Percentiles rank a stretch among this genome's conserved stretches.
phyloP scores from a whole-genome alignment of 2,888 invertebrate genomes.

The Nemotelus nigrinus region DNA sequence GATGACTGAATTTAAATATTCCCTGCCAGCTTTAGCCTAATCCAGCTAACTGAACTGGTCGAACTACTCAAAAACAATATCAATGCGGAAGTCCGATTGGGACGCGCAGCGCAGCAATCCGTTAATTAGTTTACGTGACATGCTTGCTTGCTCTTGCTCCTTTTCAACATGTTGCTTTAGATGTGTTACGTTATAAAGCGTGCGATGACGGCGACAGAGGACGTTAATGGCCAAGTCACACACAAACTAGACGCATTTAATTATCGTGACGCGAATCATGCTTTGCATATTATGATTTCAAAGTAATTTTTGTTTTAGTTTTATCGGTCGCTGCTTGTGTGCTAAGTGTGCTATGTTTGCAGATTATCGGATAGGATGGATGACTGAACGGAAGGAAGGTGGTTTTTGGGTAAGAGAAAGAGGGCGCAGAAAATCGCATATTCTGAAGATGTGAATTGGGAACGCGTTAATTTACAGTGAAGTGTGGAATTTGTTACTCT shows the following conservation, averaged over 20 bases:
- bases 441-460: too few species aligned
- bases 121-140: constrained; percentile 28
- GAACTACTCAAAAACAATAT: constrained; percentile 9
- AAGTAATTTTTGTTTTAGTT: too few species aligned
- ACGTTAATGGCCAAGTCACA: constrained; percentile 23
- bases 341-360: too few species aligned
- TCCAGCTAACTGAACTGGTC: not conserved
- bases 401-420: too few species aligned
- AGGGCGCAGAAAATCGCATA: too few species aligned
- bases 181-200: not conserved
- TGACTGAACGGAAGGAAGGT: too few species aligned
- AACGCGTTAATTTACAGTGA: too few species aligned
- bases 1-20: not conserved
- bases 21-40: not conserved
- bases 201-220: not conserved
- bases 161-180: not conserved
- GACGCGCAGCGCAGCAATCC: not conserved
- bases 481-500: too few species aligned
- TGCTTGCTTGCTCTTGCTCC: not conserved
- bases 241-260: constrained; percentile 11
- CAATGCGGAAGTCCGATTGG: constrained; percentile 21
- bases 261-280: not conserved
- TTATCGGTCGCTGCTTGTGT: too few species aligned
- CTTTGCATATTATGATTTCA: not conserved
- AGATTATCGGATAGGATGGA: too few species aligned